phyloP scores from a whole-genome alignment of 2,888 invertebrate species.

The Bugulina stolonifera region DNA sequence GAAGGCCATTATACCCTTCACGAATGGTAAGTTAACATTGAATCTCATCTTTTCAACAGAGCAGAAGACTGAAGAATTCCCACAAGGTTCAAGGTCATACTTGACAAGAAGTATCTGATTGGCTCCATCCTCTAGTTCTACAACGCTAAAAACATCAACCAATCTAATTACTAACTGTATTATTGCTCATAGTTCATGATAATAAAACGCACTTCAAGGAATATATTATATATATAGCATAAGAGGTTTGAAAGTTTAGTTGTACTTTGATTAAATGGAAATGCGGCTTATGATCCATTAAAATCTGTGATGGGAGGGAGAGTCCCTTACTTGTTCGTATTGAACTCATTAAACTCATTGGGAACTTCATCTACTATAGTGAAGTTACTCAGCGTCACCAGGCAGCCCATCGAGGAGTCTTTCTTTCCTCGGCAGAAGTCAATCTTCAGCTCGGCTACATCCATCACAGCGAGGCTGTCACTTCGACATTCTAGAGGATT shows the following conservation, averaged over 20 bases:
- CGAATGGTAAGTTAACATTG: constrained; percentile 20
- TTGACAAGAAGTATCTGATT: constrained; percentile 4
- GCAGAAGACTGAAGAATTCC: not conserved
- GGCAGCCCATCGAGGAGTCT: not conserved
- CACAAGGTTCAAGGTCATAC: constrained; percentile 1
- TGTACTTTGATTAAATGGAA: too few relatives aligned
- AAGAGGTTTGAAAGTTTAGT: too few relatives aligned
- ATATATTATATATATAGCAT: too few relatives aligned
- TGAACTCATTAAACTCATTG: not conserved
- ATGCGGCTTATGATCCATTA: too few relatives aligned
- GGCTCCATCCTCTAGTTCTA: constrained; percentile 2
- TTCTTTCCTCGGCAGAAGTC: constrained; percentile 9
- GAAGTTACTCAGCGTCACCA: not conserved
- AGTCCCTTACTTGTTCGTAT: constrained; percentile 21
- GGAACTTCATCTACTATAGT: not conserved
- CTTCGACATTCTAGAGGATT: not conserved
- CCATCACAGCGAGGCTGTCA: not conserved
- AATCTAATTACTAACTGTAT: too few relatives aligned
- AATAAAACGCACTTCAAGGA: too few relatives aligned
- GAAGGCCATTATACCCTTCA: not conserved
- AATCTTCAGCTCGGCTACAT: not conserved
- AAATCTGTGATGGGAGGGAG: too few relatives aligned
- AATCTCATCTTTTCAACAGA: not conserved
- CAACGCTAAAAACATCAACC: not conserved
- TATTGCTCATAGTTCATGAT: too few relatives aligned